These are phyloP conservation scores for Epinotia nisella DNA, from an alignment of 2,888 invertebrate species.

Conservation along the genomic window DNA sequence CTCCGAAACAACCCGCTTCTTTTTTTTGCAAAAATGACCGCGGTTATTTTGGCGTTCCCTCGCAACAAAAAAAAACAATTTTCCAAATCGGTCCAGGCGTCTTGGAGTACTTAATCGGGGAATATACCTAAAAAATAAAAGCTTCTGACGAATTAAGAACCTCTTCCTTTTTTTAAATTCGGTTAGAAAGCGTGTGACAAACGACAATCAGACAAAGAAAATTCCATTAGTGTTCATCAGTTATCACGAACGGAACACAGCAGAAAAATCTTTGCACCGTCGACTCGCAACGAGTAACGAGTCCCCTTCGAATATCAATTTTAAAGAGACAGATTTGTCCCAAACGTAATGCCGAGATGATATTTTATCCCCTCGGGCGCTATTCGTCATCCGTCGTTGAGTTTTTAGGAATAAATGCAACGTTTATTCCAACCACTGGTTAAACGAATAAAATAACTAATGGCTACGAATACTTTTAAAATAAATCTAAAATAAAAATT, in stretches of 20 bases:
- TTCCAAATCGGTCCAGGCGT: no score
- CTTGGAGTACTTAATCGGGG: no score
- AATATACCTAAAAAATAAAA: no score
- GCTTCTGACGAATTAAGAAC: no score
- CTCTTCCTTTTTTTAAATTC: no score
- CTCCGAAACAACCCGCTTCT: no score
- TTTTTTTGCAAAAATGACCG: no score
- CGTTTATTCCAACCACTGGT: constrained; percentile 34
- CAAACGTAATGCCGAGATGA: constrained; percentile 1
- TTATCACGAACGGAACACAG: not conserved
- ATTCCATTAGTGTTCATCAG: not conserved
- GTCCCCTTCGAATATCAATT: constrained; percentile 19
- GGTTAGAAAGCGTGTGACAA: no score
- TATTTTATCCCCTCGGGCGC: constrained; percentile 32
- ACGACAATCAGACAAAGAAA: not conserved
- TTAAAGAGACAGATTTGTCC: constrained; percentile 25
- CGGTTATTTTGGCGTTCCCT: no score
- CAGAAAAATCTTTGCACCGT: not conserved
- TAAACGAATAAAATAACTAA: constrained; percentile 11
- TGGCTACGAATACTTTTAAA: not conserved
- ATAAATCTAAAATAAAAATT: not conserved
- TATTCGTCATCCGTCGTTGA: constrained; percentile 17
- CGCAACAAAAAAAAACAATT: no score
- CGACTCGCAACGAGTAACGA: not conserved
- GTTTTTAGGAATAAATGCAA: constrained; percentile 33